Evolutionary conservation across 2,797 vertebrate genomes (phyloP).

Genomic region (Okamejei kenojei): DNA sequence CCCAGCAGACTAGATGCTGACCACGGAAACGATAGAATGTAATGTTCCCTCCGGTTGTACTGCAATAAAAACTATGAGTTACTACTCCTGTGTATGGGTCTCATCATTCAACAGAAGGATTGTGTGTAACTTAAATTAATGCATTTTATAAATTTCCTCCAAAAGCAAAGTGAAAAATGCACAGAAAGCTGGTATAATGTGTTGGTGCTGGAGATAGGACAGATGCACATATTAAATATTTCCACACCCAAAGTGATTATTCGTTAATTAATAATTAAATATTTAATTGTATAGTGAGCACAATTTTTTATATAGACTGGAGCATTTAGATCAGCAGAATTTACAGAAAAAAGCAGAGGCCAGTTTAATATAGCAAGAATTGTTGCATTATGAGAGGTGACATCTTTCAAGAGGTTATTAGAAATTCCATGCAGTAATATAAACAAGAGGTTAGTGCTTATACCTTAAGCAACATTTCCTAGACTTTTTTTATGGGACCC

Average conservation of each 20-base stretch:
- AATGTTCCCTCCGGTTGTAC: too few relatives aligned
- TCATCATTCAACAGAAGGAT: neutral
- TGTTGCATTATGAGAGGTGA: neutral
- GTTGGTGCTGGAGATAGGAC: neutral
- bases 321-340: neutral
- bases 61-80: too few relatives aligned
- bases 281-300: neutral
- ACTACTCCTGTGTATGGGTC: too few relatives aligned
- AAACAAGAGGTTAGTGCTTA: neutral
- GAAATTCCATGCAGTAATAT: too few relatives aligned
- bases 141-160: neutral
- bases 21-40: too few relatives aligned
- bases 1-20: too few relatives aligned
- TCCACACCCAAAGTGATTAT: neutral
- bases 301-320: neutral
- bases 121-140: neutral
- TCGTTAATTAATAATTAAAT: neutral
- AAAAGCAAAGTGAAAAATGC: neutral
- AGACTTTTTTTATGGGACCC: neutral
- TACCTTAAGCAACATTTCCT: neutral
- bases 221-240: neutral
- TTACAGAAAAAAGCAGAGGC: neutral
- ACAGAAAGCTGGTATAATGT: neutral
- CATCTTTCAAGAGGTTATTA: neutral
- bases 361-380: neutral